These are phyloP conservation scores for Heterodera schachtii DNA, from an alignment of 1,140 invertebrate genomes.

Conservation along the genomic window DNA sequence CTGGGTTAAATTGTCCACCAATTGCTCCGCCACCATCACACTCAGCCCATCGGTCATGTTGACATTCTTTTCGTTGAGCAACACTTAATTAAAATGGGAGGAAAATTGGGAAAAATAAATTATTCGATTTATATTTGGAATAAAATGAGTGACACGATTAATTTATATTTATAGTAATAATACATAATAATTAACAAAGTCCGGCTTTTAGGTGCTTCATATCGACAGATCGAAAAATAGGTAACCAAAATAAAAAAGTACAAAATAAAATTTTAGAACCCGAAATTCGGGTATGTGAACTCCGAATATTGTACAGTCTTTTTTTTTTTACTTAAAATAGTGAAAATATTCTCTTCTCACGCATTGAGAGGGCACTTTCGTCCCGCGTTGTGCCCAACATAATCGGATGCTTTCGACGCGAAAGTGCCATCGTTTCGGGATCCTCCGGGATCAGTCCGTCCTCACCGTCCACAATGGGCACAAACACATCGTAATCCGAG, in stretches of 20 bases:
- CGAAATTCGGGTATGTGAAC: no score
- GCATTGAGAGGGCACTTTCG: conserved; percentile 57
- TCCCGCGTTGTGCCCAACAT: conserved; percentile 58
- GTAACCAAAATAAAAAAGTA: no score
- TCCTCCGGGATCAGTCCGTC: conserved; percentile 61
- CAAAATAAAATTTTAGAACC: no score
- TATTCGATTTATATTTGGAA: neutral
- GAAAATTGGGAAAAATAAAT: conserved; percentile 20
- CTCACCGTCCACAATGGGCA: conserved; percentile 62
- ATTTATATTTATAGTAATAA: neutral
- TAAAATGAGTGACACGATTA: neutral
- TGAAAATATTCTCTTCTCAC: no score
- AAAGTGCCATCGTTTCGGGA: conserved; percentile 56
- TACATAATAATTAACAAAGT: neutral
- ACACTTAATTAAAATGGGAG: conserved; percentile 40
- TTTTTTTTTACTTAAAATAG: no score
- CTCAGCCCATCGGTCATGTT: conserved; percentile 53
- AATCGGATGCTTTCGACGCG: conserved; percentile 58
- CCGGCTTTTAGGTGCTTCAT: no score
- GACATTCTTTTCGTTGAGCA: conserved; percentile 60
- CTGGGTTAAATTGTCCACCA: conserved; percentile 59
- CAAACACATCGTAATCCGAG: conserved; percentile 62
- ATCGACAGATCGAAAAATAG: no score
- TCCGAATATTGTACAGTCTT: no score
- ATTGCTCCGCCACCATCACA: conserved; percentile 48